Percentiles rank a stretch among this genome's conserved stretches.
These are phyloP conservation scores for Poeciliopsis turrubarensis DNA, from an alignment of 2,113 vertebrate species.

Conservation along the genomic window DNA sequence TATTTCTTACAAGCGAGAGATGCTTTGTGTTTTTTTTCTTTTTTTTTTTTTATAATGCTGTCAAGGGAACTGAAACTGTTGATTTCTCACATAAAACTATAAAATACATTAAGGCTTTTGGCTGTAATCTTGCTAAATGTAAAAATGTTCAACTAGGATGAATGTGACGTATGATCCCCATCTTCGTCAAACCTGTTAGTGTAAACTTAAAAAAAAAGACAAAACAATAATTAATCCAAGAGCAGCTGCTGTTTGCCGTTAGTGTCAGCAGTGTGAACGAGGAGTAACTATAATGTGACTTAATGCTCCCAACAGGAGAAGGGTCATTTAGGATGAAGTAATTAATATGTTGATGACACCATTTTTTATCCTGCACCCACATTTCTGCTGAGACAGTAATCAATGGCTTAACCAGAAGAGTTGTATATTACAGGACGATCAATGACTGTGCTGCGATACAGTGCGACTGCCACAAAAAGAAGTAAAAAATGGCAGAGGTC, in stretches of 20 bases:
- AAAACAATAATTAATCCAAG: not conserved
- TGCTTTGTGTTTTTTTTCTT: constrained; percentile 66
- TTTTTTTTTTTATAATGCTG: constrained; percentile 62
- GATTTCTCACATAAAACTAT: constrained; percentile 15
- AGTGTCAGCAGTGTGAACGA: constrained; percentile 20
- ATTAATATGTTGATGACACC: constrained; percentile 67
- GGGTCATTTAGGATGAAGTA: constrained; percentile 40
- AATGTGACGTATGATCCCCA: not conserved
- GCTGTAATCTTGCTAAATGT: not conserved
- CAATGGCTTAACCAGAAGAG: constrained; percentile 57
- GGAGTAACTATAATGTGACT: constrained; percentile 35
- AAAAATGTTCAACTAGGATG: not conserved
- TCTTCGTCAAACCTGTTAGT: not conserved
- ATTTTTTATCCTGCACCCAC: constrained; percentile 50
- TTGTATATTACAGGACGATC: constrained; percentile 62
- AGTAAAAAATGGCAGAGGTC: not conserved
- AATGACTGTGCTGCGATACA: constrained; percentile 33
- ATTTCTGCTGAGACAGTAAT: constrained; percentile 68
- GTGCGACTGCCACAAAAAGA: constrained; percentile 22
- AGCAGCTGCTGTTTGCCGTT: constrained; percentile 37
- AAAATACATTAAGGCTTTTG: not conserved
- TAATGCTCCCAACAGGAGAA: constrained; percentile 11
- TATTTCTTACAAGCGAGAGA: constrained; percentile 39
- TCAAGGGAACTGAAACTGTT: constrained; percentile 54
- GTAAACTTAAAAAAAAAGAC: not conserved